Evolutionary conservation across 1,140 invertebrate genomes (phyloP), one percentile per base, ranked within the genome.

Genomic region (Zaprionus capensis): DNA sequence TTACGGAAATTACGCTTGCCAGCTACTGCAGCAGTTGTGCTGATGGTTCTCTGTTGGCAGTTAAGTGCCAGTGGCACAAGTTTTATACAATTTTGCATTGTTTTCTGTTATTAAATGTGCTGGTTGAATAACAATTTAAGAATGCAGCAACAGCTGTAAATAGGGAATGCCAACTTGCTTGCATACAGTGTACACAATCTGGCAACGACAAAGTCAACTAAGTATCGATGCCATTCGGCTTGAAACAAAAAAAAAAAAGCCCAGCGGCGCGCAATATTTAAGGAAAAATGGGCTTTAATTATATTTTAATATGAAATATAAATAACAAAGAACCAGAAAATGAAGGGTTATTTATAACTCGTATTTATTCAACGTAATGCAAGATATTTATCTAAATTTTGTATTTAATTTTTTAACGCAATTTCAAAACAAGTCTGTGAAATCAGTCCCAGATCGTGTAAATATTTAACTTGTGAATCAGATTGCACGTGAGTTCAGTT

Each of bases 1-100:
- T 97, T 97, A 44, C 95, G 93, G 87, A 97, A 97, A 93, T 97
- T 97, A 57, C 94, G 94, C 93, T 97, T 97, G 11, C 96, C 96
- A 82, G 94, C 93, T 49, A 94, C 78, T 15, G 92, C 75, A 34
- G 93, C 91, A 12, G 95, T 94, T 15, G 96, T 94, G 38, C 94
- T 94, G 80, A 97, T 95, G 38, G 82, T 85, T 78, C 96, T 92
- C 68, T 92, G 80, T 12, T 82, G 73, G 57, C 80, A 75, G 49
- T 81, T 79, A 0, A 84, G 36, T 17, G 72, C 71, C 9, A 85
- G 7, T 0, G 87, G 76, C 15, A 82, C 4, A 3, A 92, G 61
- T 77, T 92, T 91, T 26, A 80, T 9, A 71, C 80, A 91, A 55
- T 79, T 90, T 65, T 92, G 79, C 86, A 93, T 92, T 62, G 22